Conservation (phyloP, 2,113 vertebrate genomes). For the Eretmochelys imbricata region DNA sequence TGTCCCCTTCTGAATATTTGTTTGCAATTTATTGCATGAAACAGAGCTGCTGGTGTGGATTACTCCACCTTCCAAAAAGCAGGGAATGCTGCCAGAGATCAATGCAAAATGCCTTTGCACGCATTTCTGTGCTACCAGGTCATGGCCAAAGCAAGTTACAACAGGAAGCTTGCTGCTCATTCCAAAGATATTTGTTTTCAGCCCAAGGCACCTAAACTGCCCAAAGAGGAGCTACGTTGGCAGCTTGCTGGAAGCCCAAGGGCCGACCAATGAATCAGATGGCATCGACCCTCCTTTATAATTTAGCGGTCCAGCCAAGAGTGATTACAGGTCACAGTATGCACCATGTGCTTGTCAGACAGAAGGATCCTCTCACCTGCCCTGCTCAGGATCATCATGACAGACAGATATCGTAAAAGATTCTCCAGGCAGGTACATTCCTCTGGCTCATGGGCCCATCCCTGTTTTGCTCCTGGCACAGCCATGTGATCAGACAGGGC, state of each 20-base stretch:
- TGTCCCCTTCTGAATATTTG: background rate
- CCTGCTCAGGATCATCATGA: background rate
- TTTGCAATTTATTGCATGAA: background rate
- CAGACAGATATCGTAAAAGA: background rate
- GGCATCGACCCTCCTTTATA: background rate
- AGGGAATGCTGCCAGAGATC: background rate
- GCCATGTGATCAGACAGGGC: background rate
- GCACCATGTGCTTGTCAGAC: background rate
- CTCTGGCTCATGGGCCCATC: background rate
- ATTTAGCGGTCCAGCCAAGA: background rate
- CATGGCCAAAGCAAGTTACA: background rate
- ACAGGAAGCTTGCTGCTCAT: background rate
- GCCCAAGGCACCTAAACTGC: background rate
- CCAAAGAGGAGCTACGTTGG: background rate
- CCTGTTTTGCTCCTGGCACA: background rate
- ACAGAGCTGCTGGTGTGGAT: background rate
- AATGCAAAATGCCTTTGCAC: background rate
- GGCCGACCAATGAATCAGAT: background rate
- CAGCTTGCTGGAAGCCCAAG: background rate
- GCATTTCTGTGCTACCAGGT: background rate
- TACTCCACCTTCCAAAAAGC: background rate
- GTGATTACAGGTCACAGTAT: background rate
- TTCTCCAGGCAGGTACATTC: background rate
- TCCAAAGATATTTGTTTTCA: background rate
- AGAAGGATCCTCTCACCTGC: background rate